These are phyloP conservation scores for Egretta garzetta DNA, from an alignment of 2,113 vertebrate genomes.

Conservation along the genomic window DNA sequence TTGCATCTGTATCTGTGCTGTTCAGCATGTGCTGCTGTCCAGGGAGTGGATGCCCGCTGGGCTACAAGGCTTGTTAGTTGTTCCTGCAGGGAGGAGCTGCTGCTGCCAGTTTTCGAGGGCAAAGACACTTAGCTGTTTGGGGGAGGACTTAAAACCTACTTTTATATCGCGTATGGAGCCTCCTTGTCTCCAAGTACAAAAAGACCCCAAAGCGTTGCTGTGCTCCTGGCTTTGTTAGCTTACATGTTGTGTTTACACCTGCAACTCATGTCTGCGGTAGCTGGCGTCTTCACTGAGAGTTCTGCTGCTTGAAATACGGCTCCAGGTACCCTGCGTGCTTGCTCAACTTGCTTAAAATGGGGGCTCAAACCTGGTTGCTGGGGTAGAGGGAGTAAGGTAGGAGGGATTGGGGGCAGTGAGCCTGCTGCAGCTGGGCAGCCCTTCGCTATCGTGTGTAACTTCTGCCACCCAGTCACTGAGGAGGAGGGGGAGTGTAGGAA, in stretches of 20 bases:
- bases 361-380: neutral
- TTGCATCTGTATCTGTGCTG: neutral
- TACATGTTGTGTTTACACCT: accelerated
- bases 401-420: neutral
- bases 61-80: neutral
- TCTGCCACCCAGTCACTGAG: neutral
- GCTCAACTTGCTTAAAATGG: neutral
- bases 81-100: neutral
- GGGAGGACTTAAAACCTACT: neutral
- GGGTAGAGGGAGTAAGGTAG: accelerated
- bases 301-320: neutral
- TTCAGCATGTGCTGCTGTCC: neutral
- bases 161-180: neutral
- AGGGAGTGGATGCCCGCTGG: neutral
- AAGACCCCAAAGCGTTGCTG: neutral
- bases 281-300: neutral
- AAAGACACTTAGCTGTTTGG: neutral
- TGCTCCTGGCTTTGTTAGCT: neutral
- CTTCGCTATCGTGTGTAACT: accelerated
- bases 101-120: neutral
- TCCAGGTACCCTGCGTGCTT: neutral
- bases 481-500: neutral
- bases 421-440: neutral
- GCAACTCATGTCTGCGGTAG: neutral
- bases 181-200: neutral